Evolutionary conservation across 2,888 invertebrate species (phyloP).

Genomic region (Acanthosepion pharaonis): DNA sequence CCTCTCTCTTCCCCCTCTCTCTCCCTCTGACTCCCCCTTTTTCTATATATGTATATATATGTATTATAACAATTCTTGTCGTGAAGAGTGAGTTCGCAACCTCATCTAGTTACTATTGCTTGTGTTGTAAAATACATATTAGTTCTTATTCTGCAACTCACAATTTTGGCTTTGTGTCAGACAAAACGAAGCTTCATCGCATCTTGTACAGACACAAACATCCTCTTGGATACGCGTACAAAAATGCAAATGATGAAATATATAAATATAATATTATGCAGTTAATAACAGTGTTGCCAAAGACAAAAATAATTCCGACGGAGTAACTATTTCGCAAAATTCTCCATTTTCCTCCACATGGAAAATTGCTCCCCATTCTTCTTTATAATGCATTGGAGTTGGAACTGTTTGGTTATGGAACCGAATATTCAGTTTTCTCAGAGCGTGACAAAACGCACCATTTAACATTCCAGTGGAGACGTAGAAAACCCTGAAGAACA

Average conservation of each 20-base stretch:
- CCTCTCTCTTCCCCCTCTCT: too few species aligned
- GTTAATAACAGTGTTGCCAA: too few species aligned
- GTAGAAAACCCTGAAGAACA: background rate
- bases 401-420: background rate
- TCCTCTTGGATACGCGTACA: background rate
- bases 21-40: too few species aligned
- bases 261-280: background rate
- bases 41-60: too few species aligned
- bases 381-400: background rate
- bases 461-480: background rate
- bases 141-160: too few species aligned
- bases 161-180: background rate
- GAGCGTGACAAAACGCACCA: background rate
- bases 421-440: background rate
- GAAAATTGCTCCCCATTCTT: background rate
- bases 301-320: background rate
- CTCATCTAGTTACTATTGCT: too few species aligned
- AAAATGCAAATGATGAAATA: background rate
- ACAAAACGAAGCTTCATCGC: background rate
- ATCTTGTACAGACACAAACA: too few species aligned
- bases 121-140: too few species aligned
- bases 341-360: background rate
- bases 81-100: too few species aligned
- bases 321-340: background rate
- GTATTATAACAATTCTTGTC: too few species aligned